Evolutionary conservation across 1,140 invertebrate genomes (phyloP), one percentile per base, ranked within the genome.

Genomic region (Penaeus chinensis): DNA sequence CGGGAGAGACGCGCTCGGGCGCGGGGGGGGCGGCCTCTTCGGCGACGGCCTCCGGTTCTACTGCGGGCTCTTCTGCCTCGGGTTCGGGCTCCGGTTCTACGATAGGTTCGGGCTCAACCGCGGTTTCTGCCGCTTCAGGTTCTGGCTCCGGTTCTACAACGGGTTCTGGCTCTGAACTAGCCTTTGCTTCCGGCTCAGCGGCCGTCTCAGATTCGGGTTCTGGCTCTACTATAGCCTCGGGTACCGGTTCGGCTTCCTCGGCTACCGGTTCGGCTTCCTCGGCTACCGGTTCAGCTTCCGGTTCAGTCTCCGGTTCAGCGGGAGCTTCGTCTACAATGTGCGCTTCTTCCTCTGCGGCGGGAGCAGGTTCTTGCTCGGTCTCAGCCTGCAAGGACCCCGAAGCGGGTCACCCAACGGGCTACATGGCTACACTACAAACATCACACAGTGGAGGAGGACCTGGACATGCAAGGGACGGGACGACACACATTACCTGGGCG

Each of bases 341-440:
- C 37, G 54, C 79, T 65, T 61, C 54, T 13, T 54, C 32, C n/a
- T 87, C 62, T 1, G 65, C 54, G 16, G 47, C 20, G 20, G 42
- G 74, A 63, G 61, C 27, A 81, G 54, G 13, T 47, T 80, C 85
- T 20, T 85, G 71, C 60, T 47, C 54, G 24, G 62, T 47, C 60
- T 84, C 76, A 65, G 84, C 82, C 77, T 80, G 87, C 37, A 83
- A 84, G 79, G 74, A 89, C 60, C 80, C 66, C 60, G 54, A 66
- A 71, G 74, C 27, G 24, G 78, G 65, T 89, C 82, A 84, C 62
- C 82, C 42, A 24, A 24, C 32, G 20, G 60, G 22, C 74, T 42
- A 76, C 74, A n/a, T 11, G 11, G 61, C 60, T 65, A 63, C 4
- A 24, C 61, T 82, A 82, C 80, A 82, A 66, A 82, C 80, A 82